Base-by-base conservation (phyloP, 2,888 invertebrate species). In the Spatulosminthurus flaviceps region DNA sequence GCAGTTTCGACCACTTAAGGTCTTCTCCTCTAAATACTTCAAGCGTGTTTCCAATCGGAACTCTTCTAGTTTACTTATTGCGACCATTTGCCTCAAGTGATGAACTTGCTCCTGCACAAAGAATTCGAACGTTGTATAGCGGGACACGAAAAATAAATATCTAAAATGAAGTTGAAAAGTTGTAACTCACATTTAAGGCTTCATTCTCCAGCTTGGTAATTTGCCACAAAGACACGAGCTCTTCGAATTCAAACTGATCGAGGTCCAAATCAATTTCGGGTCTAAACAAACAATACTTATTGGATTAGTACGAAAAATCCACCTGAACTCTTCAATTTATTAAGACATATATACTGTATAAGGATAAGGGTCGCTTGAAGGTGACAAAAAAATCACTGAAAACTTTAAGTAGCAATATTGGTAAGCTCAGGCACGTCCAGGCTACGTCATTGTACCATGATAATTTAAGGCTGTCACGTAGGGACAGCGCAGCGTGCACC, bases 1-100 rank as follows among this genome's bases (percentile, higher is more conserved):
- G 28, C 34, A 29, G 22, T 34, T 34, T 16, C 41, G 22, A 24
- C 26, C 43, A 72, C 28, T 43, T 24, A 74, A 26, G 24, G 75
- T 42, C 80, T 81, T 83, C 0, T 82, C 80, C 78, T 84, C 83
- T 28, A 85, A 78, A 78, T 82, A 85, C 71, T 83, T 82, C 11
- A 84, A 72, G 0, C 85, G 79, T n/a, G 81, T 83, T 73, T 84
- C 83, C 34, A 85, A 75, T 34, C 81, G 80, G 72, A 84, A 85
- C 67, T 85, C 83, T 26, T 84, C 84, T 9, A 84, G 76, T 73
- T 78, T 82, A 21, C 80, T 81, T 0, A 60, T 29, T 21, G 82
- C 85, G 1, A 85, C 84, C 71, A 83, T 76, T 13, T 79, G 51
- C 5, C 82, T 66, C 21, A 85, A 64, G 29, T 82, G 64, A 67